A percentile compares a stretch with the other conserved stretches of the same genome.
These are phyloP conservation scores for Chrysoperla carnea DNA, from an alignment of 1,140 invertebrate species.

Conservation along the genomic window DNA sequence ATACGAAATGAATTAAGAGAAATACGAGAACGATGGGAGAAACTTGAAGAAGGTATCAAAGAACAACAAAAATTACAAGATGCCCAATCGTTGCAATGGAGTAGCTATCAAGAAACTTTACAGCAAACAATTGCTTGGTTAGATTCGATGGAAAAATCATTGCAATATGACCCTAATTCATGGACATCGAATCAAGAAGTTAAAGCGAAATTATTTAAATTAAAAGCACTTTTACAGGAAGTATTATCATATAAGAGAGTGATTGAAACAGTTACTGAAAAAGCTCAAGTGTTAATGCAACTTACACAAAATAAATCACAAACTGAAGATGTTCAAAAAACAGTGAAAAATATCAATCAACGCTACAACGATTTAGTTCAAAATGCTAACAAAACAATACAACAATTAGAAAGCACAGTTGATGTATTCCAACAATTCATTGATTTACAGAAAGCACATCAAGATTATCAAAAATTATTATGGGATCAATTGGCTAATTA, in stretches of 20 bases:
- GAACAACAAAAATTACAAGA: slow-evolving; percentile 72
- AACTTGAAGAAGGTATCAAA: slow-evolving; percentile 56
- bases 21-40: slow-evolving; percentile 70
- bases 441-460: slow-evolving; percentile 65
- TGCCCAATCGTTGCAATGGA: slow-evolving; percentile 65
- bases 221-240: slow-evolving; percentile 76
- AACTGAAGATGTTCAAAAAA: slow-evolving; percentile 39
- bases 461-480: slow-evolving; percentile 74
- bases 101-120: slow-evolving; percentile 68
- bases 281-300: slow-evolving; percentile 50
- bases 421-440: slow-evolving; percentile 69
- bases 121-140: slow-evolving; percentile 74
- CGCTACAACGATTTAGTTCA: slow-evolving; percentile 55
- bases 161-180: slow-evolving; percentile 52
- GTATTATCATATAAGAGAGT: slow-evolving; percentile 76
- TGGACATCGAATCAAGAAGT: slow-evolving; percentile 69
- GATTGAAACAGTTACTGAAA: slow-evolving; percentile 77
- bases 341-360: slow-evolving; percentile 46
- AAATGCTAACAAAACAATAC: slow-evolving; percentile 39
- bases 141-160: slow-evolving; percentile 63
- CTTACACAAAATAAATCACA: slow-evolving; percentile 40
- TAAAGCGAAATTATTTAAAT: slow-evolving; percentile 67
- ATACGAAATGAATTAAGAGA: slow-evolving; percentile 65
- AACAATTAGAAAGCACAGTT: slow-evolving; percentile 51
- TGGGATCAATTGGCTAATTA: slow-evolving; percentile 64